Conservation (phyloP, 2,113 vertebrate species). For the Heterotis niloticus region DNA sequence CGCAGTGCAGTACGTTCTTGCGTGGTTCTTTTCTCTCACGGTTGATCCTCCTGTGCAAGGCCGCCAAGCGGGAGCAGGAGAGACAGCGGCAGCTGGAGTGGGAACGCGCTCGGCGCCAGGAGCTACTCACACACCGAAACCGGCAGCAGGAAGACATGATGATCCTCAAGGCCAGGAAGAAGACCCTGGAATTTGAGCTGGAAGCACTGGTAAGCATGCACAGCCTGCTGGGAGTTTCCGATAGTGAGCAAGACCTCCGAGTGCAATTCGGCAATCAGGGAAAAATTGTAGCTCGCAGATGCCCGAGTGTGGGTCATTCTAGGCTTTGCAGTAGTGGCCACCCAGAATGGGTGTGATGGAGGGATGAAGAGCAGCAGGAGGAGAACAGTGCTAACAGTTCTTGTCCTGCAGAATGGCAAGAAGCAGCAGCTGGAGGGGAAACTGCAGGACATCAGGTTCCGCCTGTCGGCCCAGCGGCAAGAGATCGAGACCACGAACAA, state of each 20-base stretch:
- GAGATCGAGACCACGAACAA: slow-evolving; percentile 96
- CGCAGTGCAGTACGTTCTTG: background rate
- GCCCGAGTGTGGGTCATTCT: too few species aligned
- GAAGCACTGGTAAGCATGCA: slow-evolving; percentile 80
- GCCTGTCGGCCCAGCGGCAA: slow-evolving; percentile 82
- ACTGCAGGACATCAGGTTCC: slow-evolving; percentile 89
- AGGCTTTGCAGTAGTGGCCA: too few species aligned
- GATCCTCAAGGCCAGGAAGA: slow-evolving; percentile 91
- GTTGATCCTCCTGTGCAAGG: slow-evolving; percentile 55
- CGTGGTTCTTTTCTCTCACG: background rate
- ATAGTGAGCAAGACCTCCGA: too few species aligned
- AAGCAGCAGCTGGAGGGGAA: slow-evolving; percentile 92
- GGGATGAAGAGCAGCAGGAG: too few species aligned
- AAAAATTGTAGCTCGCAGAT: too few species aligned
- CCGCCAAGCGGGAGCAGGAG: slow-evolving; percentile 91
- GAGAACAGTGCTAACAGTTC: background rate
- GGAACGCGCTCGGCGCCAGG: slow-evolving; percentile 91
- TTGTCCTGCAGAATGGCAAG: slow-evolving; percentile 80
- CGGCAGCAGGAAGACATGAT: slow-evolving; percentile 94
- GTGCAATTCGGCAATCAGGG: too few species aligned
- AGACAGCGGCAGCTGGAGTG: slow-evolving; percentile 91
- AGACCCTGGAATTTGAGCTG: slow-evolving; percentile 94
- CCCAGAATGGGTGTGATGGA: too few species aligned
- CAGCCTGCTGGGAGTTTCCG: background rate
- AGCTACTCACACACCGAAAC: slow-evolving; percentile 90